These are phyloP conservation scores for Lichenostomus cassidix DNA, from an alignment of 2,113 vertebrate species.

Conservation along the genomic window DNA sequence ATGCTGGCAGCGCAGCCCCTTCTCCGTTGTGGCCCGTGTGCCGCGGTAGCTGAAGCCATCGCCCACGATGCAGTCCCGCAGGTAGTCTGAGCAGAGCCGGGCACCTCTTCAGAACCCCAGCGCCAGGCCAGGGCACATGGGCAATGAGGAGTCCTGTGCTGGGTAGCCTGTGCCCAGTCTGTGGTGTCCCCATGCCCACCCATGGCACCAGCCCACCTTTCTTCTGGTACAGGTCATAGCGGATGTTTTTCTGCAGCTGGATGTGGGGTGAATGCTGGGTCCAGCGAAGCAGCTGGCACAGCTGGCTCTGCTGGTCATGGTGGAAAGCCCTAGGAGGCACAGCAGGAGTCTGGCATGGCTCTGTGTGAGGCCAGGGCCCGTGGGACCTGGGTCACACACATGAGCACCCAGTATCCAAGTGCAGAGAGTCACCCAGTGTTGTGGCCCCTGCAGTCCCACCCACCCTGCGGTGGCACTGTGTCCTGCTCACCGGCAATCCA, in stretches of 20 bases:
- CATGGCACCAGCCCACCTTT: slow-evolving; percentile 77
- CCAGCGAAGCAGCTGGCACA: slow-evolving; percentile 89
- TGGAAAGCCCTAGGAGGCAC: slow-evolving; percentile 85
- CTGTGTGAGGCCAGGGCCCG: accelerated
- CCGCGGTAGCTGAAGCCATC: slow-evolving; percentile 86
- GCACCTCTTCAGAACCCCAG: not conserved
- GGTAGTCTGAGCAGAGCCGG: slow-evolving; percentile 77
- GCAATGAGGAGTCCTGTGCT: not conserved
- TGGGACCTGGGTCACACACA: accelerated
- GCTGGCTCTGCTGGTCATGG: slow-evolving; percentile 77
- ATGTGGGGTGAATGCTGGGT: slow-evolving; percentile 80
- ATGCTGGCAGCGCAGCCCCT: slow-evolving; percentile 84
- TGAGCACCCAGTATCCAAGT: not conserved
- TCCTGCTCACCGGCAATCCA: slow-evolving; percentile 83
- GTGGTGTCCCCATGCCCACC: not conserved
- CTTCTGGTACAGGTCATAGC: slow-evolving; percentile 93
- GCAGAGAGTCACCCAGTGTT: not conserved
- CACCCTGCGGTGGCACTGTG: accelerated
- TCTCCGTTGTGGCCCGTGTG: slow-evolving; percentile 76
- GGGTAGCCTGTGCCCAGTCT: accelerated
- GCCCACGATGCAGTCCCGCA: slow-evolving; percentile 85
- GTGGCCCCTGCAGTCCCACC: not conserved
- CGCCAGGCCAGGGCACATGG: accelerated
- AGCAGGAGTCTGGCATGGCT: accelerated
- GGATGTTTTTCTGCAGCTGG: slow-evolving; percentile 84